A percentile compares a stretch with the other conserved stretches of the same genome.
phyloP scores from a whole-genome alignment of 1,140 invertebrate genomes.

The Temnothorax curvispinosus region DNA sequence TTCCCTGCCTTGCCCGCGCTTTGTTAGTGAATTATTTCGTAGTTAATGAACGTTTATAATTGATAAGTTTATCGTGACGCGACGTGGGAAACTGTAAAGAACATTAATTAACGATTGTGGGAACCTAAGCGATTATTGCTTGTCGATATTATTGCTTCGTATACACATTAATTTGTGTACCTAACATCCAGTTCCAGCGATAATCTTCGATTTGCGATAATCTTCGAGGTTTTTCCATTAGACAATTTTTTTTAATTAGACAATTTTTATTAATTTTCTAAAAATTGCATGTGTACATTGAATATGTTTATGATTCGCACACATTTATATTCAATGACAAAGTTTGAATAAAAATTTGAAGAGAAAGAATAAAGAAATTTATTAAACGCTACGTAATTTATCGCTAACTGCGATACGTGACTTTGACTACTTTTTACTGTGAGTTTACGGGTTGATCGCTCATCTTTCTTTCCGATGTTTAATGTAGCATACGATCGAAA shows the following conservation, averaged over 20 bases:
- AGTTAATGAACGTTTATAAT: constrained; percentile 55
- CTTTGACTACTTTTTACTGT: not conserved
- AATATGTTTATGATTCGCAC: not conserved
- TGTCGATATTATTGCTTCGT: not conserved
- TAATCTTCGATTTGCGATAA: not conserved
- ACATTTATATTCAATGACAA: not conserved
- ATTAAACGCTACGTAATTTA: not conserved
- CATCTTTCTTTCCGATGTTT: constrained; percentile 9
- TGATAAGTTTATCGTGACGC: constrained; percentile 46
- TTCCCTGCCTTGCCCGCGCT: constrained; percentile 4
- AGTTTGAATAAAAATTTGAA: not conserved
- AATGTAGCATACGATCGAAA: constrained; percentile 41
- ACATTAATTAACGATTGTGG: constrained; percentile 26
- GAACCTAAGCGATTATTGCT: not conserved
- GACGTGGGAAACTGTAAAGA: constrained; percentile 1
- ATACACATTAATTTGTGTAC: not conserved
- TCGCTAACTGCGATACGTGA: not conserved
- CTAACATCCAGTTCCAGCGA: not conserved
- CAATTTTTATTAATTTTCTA: too few species aligned
- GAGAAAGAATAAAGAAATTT: not conserved
- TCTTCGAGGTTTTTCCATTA: not conserved
- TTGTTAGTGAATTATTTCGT: constrained; percentile 37
- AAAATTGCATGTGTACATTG: not conserved
- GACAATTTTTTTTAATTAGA: not conserved
- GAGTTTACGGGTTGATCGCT: not conserved